Conservation (phyloP, 2,797 vertebrate species). For the Triplophysa yarkandensis region DNA sequence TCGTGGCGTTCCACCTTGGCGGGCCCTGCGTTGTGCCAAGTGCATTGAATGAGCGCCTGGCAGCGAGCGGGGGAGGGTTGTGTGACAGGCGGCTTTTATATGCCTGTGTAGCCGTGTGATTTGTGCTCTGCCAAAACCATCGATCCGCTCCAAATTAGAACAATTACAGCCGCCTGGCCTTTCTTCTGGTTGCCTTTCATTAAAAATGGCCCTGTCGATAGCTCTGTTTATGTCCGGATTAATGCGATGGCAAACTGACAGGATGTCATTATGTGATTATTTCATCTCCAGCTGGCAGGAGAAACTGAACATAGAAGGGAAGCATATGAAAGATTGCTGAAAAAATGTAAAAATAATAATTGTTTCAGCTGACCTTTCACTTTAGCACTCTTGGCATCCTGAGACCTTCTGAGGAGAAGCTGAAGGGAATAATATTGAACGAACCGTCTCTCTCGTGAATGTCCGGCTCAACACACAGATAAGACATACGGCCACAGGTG, state of each 20-base stretch:
- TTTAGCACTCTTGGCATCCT: slow-evolving; percentile 70
- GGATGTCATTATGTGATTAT: slow-evolving; percentile 64
- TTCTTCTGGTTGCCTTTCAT: slow-evolving; percentile 61
- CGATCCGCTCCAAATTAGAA: slow-evolving; percentile 71
- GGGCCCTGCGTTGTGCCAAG: slow-evolving; percentile 60
- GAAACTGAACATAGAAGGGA: slow-evolving; percentile 23
- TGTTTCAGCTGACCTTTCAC: slow-evolving; percentile 59
- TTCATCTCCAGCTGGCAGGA: slow-evolving; percentile 52
- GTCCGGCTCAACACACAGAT: too few species aligned
- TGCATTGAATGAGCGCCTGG: slow-evolving; percentile 66
- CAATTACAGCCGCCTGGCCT: slow-evolving; percentile 59
- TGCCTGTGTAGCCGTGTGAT: slow-evolving; percentile 65
- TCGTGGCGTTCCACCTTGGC: slow-evolving; percentile 50
- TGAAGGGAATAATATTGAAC: slow-evolving; percentile 55
- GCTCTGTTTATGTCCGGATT: slow-evolving; percentile 62
- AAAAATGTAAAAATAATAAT: slow-evolving; percentile 39
- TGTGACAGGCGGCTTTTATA: slow-evolving; percentile 64
- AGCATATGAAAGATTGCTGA: slow-evolving; percentile 29
- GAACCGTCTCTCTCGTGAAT: neutral
- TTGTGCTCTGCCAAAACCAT: slow-evolving; percentile 68
- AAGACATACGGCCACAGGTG: neutral
- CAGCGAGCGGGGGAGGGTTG: slow-evolving; percentile 34
- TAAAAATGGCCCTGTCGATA: slow-evolving; percentile 68
- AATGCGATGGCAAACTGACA: slow-evolving; percentile 62
- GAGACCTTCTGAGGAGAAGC: slow-evolving; percentile 80